Evolutionary conservation across 2,797 vertebrate species (phyloP).

Genomic region (Typhlichthys subterraneus): DNA sequence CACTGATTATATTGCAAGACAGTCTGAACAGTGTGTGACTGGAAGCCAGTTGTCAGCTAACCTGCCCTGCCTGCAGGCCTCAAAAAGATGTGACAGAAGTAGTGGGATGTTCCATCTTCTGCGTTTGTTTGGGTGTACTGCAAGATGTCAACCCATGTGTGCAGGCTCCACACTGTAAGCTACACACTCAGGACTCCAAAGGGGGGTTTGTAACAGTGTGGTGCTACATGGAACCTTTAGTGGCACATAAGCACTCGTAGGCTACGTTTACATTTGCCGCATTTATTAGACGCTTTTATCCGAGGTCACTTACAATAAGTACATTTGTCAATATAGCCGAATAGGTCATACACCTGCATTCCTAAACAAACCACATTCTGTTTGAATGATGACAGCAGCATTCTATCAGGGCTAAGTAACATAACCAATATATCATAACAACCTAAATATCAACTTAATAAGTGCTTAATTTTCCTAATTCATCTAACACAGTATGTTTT

Average conservation of each 20-base stretch:
- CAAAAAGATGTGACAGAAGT: slow-evolving; percentile 21
- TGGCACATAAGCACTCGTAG: not conserved
- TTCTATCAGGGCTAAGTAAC: too few relatives aligned
- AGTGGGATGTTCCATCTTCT: slow-evolving; percentile 49
- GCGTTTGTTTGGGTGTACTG: not conserved
- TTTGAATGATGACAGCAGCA: too few relatives aligned
- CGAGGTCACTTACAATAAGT: too few relatives aligned
- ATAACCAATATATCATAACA: too few relatives aligned
- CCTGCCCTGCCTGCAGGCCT: slow-evolving; percentile 19
- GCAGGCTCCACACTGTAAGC: slow-evolving; percentile 1
- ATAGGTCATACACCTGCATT: too few relatives aligned
- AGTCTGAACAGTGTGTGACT: slow-evolving; percentile 30
- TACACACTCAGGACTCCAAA: slow-evolving; percentile 18
- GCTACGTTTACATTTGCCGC: not conserved
- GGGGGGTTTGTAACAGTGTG: slow-evolving; percentile 12
- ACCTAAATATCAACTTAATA: too few relatives aligned
- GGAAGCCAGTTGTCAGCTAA: slow-evolving; percentile 36
- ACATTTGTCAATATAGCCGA: too few relatives aligned
- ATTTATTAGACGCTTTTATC: too few relatives aligned
- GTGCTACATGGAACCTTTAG: not conserved
- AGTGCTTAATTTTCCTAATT: too few relatives aligned
- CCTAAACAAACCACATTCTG: too few relatives aligned
- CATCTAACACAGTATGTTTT: too few relatives aligned
- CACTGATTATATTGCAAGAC: slow-evolving; percentile 61
- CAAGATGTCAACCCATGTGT: too few relatives aligned